phyloP scores from a whole-genome alignment of 2,113 vertebrate species.

The Mus musculus region DNA sequence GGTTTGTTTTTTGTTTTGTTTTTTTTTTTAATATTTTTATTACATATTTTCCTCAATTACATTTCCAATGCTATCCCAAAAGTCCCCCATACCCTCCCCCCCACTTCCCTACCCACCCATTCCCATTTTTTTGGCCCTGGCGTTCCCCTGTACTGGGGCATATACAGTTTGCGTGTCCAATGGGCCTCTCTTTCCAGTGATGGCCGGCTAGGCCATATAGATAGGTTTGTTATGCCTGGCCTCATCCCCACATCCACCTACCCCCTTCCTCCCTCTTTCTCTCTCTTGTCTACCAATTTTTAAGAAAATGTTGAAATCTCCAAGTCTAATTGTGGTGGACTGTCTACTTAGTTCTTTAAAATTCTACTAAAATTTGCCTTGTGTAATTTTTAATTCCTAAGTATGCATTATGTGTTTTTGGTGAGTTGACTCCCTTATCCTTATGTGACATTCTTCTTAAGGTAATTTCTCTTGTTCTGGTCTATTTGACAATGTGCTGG shows the following conservation, averaged over 20 bases:
- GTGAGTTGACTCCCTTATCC: background rate
- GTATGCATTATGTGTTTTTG: background rate
- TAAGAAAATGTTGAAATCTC: constrained; percentile 23
- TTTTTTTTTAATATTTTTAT: too few relatives aligned
- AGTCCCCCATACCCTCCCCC: too few relatives aligned
- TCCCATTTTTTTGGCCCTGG: too few relatives aligned
- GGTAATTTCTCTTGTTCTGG: background rate
- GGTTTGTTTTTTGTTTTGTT: too few relatives aligned
- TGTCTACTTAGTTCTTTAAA: background rate
- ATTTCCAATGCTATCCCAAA: too few relatives aligned
- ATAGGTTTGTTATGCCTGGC: background rate
- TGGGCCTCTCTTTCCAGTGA: too few relatives aligned
- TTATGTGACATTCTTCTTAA: background rate
- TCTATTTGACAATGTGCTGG: background rate
- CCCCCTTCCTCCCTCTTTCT: too few relatives aligned
- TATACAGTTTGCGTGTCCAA: too few relatives aligned
- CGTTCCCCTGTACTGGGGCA: too few relatives aligned
- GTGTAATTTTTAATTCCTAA: background rate
- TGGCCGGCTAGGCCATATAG: background rate
- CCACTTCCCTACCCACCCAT: too few relatives aligned
- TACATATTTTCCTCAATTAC: too few relatives aligned
- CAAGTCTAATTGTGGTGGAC: background rate
- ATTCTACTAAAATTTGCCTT: background rate
- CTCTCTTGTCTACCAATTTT: too few relatives aligned
- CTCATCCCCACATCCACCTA: background rate